A percentile compares a stretch with the other conserved stretches of the same genome.
These are phyloP conservation scores for Mercenaria mercenaria DNA, from an alignment of 1,140 invertebrate species.

Conservation along the genomic window DNA sequence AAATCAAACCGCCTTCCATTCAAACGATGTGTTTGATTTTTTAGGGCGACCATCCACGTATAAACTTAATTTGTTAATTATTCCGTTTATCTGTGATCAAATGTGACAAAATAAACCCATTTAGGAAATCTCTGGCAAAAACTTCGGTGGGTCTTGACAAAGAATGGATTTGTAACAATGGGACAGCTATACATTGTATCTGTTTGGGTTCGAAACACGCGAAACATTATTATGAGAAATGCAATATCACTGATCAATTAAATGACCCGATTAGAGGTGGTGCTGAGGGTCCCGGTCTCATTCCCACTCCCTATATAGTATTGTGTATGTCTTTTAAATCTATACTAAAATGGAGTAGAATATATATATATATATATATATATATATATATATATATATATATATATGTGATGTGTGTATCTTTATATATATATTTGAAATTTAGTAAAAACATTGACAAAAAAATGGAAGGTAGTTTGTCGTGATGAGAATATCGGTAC, in stretches of 20 bases:
- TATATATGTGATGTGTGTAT: no score
- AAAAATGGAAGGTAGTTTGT: no score
- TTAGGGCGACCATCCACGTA: not conserved
- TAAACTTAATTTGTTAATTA: slow-evolving; percentile 29
- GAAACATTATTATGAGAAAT: not conserved
- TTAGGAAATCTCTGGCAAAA: not conserved
- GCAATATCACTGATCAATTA: slow-evolving; percentile 11
- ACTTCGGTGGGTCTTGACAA: not conserved
- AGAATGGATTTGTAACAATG: not conserved
- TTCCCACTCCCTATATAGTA: no score
- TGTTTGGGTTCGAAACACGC: not conserved
- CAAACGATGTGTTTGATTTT: not conserved
- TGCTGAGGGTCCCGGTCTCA: not conserved
- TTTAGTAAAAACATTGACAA: no score
- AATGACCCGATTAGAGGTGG: slow-evolving; percentile 29
- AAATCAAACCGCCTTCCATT: slow-evolving; percentile 7
- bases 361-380: no score
- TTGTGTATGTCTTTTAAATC: no score
- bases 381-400: no score
- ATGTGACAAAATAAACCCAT: slow-evolving; percentile 33
- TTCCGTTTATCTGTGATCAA: not conserved
- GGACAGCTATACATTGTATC: not conserved
- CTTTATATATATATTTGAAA: no score
- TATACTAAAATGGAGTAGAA: no score
- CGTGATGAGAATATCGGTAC: no score